Percentiles rank a stretch among this genome's conserved stretches.
phyloP scores from a whole-genome alignment of 2,888 invertebrate species.

The Tachina fera region DNA sequence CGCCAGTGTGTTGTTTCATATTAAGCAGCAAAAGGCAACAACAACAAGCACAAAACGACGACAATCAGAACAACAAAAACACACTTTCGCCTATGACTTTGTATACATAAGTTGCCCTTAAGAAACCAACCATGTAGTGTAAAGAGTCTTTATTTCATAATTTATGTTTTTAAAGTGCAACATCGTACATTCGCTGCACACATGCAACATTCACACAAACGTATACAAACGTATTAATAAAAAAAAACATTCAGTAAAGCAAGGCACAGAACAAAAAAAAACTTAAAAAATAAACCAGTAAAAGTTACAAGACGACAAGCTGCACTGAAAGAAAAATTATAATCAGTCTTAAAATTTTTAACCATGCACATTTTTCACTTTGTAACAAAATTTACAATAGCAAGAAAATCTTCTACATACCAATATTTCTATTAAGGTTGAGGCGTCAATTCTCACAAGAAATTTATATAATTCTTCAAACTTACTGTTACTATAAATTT shows the following conservation, averaged over 20 bases:
- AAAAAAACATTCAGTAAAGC: constrained; percentile 27
- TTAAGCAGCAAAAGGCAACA: constrained; percentile 14
- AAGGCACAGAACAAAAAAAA: constrained; percentile 9
- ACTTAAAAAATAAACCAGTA: constrained; percentile 43
- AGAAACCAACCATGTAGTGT: constrained; percentile 70
- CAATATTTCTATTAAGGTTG: not conserved
- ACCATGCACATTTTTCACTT: not conserved
- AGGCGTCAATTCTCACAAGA: not conserved
- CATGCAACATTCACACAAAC: constrained; percentile 9
- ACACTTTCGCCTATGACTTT: constrained; percentile 72
- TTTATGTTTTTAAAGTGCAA: constrained; percentile 71
- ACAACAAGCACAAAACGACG: constrained; percentile 26
- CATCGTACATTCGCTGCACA: constrained; percentile 62
- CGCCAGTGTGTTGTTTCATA: constrained; percentile 27
- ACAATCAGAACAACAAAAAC: constrained; percentile 55
- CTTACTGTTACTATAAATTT: not conserved
- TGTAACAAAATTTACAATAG: not conserved
- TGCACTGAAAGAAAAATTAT: constrained; percentile 40
- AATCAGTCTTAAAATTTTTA: not conserved
- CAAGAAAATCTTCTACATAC: not conserved
- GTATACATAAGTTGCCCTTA: constrained; percentile 70
- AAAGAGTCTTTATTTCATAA: constrained; percentile 72
- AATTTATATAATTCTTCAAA: not conserved
- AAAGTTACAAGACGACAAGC: constrained; percentile 42
- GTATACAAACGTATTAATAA: constrained; percentile 15